These are phyloP conservation scores for Phrynocephalus versicolor DNA, from an alignment of 2,113 vertebrate genomes.

Conservation along the genomic window DNA sequence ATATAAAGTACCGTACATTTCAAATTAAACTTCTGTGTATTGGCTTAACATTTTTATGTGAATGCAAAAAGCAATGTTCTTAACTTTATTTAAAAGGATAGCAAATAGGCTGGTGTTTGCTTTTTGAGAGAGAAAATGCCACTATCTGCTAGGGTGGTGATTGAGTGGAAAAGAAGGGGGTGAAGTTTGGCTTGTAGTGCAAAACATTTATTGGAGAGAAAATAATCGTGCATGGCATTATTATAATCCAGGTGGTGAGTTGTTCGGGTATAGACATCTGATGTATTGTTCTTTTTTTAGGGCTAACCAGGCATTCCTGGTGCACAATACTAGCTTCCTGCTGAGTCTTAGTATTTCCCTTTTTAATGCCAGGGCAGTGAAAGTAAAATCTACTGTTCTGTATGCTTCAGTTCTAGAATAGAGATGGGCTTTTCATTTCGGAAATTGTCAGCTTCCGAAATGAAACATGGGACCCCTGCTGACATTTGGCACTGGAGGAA, in stretches of 20 bases:
- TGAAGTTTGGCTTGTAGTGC: not conserved
- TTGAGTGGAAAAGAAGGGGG: not conserved
- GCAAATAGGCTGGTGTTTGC: too few relatives aligned
- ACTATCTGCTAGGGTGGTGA: not conserved
- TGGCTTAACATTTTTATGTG: not conserved
- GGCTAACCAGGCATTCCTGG: not conserved
- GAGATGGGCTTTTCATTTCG: too few relatives aligned
- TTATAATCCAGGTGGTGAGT: not conserved
- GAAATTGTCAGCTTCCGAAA: too few relatives aligned
- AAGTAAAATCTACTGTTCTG: not conserved
- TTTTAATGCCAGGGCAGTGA: not conserved
- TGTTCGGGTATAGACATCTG: not conserved
- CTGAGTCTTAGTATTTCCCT: not conserved
- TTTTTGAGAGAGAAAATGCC: too few relatives aligned
- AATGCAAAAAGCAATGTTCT: too few relatives aligned
- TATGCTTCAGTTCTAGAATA: not conserved
- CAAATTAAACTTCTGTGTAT: not conserved
- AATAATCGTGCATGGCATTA: not conserved
- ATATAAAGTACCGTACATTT: not conserved
- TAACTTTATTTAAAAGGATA: too few relatives aligned
- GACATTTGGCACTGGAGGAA: too few relatives aligned
- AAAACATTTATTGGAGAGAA: not conserved
- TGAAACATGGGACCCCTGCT: too few relatives aligned
- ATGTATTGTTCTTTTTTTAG: not conserved
- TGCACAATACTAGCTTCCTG: not conserved